Evolutionary conservation across 53 echinoderm and acorn worm species (phyloP).

Genomic region (Holothuria leucospilota): DNA sequence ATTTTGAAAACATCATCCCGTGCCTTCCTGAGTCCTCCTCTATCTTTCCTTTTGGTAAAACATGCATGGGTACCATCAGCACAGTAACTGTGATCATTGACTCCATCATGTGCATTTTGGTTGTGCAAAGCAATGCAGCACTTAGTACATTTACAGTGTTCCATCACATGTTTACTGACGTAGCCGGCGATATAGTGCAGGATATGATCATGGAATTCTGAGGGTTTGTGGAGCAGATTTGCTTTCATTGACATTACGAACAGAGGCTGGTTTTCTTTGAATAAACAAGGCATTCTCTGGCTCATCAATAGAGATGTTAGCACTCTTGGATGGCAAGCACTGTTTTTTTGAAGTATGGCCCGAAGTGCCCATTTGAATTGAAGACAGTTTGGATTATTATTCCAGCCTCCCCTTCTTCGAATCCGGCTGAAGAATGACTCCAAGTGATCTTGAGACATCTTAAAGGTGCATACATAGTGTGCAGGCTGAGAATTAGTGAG

Average conservation of each 20-base stretch:
- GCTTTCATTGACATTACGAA: neutral
- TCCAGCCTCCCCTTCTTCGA: neutral
- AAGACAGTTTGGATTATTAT: conserved; percentile 60
- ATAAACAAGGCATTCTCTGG: conserved; percentile 36
- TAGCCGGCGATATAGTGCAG: conserved; percentile 63
- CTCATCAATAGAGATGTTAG: conserved; percentile 51
- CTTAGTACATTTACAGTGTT: conserved; percentile 50
- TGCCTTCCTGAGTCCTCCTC: conserved; percentile 36
- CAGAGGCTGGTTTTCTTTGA: neutral
- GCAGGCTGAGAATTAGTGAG: conserved; percentile 55
- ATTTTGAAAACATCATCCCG: conserved; percentile 47
- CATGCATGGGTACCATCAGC: neutral
- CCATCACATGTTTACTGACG: conserved; percentile 36
- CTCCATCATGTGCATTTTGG: neutral
- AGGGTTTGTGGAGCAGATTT: conserved; percentile 53
- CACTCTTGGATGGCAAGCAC: conserved; percentile 64
- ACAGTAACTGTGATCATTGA: conserved; percentile 30
- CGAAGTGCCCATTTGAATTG: conserved; percentile 79
- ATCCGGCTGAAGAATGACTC: conserved; percentile 51
- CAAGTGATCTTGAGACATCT: conserved; percentile 70
- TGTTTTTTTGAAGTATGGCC: conserved; percentile 58
- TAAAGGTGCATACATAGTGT: conserved; percentile 63
- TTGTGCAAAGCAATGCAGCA: conserved; percentile 65
- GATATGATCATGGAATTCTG: conserved; percentile 64
- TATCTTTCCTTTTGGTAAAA: conserved; percentile 34